Evolutionary conservation across 2,888 invertebrate species (phyloP).

Genomic region (Cerceris ruficornis): DNA sequence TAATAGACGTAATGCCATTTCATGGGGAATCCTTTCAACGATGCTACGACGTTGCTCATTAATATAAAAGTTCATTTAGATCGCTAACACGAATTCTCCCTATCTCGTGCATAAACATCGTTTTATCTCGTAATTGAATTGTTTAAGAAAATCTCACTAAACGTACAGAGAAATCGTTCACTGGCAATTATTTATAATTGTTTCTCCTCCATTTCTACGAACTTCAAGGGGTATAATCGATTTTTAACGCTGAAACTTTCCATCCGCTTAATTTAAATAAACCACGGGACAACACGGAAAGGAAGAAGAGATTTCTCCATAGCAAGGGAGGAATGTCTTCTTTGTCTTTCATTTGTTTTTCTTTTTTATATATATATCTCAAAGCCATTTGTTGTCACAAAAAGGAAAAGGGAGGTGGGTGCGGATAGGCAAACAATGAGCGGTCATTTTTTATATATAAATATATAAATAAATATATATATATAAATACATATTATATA

Average conservation of each 20-base stretch:
- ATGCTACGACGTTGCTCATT: too few relatives aligned
- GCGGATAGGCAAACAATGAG: constrained; percentile 49
- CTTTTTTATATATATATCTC: constrained; percentile 32
- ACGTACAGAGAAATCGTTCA: not conserved
- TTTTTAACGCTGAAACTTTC: constrained; percentile 41
- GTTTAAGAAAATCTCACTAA: not conserved
- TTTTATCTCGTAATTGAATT: not conserved
- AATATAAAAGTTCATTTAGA: too few relatives aligned
- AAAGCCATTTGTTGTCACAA: constrained; percentile 41
- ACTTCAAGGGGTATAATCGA: constrained; percentile 57
- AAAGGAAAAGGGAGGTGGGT: constrained; percentile 35
- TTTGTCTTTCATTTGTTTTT: too few relatives aligned
- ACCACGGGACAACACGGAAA: not conserved
- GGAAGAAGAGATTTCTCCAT: constrained; percentile 25
- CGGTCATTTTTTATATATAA: constrained; percentile 57
- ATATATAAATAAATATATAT: constrained; percentile 41
- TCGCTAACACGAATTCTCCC: too few relatives aligned
- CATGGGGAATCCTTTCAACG: too few relatives aligned
- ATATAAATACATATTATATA: constrained; percentile 49
- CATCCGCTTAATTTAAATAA: constrained; percentile 40
- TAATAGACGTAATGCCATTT: too few relatives aligned
- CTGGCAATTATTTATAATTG: constrained; percentile 33
- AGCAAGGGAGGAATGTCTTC: constrained; percentile 17
- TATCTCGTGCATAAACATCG: not conserved
- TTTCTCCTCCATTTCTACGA: constrained; percentile 71